These are phyloP conservation scores for Sprattus sprattus DNA, from an alignment of 2,113 vertebrate genomes.

Conservation along the genomic window DNA sequence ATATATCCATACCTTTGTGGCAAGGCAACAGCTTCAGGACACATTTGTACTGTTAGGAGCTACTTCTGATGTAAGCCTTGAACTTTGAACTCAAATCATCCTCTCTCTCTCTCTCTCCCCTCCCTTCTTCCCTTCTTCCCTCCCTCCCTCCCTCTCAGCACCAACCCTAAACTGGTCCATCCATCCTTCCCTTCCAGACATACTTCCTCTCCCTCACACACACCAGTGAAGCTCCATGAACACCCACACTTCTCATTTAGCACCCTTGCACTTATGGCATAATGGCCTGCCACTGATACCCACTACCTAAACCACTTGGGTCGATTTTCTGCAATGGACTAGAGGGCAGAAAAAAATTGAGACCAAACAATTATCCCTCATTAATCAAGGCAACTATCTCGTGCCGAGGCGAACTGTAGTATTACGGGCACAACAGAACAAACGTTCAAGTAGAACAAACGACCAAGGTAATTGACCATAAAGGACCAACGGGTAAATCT, in stretches of 20 bases:
- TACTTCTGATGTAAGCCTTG: neutral
- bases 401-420: neutral
- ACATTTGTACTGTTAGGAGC: neutral
- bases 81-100: neutral
- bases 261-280: neutral
- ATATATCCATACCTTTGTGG: no score
- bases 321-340: neutral
- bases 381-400: neutral
- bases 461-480: slow-evolving; percentile 9
- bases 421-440: neutral
- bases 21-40: no score
- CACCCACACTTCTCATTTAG: neutral
- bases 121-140: neutral
- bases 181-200: neutral
- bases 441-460: neutral
- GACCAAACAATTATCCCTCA: slow-evolving; percentile 14
- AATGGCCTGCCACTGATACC: neutral
- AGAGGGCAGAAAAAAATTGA: neutral
- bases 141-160: neutral
- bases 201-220: neutral
- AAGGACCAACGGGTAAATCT: neutral
- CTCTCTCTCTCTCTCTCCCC: neutral
- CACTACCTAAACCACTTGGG: neutral
- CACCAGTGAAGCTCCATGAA: neutral
- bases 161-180: neutral